Percentiles rank a stretch among this genome's conserved stretches.
These are phyloP conservation scores for Callipepla californica DNA, from an alignment of 2,113 vertebrate species.

Conservation along the genomic window DNA sequence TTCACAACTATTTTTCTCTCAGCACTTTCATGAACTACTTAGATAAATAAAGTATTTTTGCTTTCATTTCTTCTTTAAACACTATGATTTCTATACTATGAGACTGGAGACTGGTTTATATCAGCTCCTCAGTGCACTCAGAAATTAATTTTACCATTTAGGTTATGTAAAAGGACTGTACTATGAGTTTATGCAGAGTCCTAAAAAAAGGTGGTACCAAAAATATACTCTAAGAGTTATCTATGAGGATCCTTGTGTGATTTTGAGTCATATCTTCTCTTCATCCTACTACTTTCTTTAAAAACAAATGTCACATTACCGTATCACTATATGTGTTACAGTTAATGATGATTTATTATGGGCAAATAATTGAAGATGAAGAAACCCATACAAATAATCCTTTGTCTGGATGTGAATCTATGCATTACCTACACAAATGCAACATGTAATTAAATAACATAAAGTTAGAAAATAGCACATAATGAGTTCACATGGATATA, in stretches of 20 bases:
- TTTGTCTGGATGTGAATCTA: not conserved
- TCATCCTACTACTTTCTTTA: not conserved
- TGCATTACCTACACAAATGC: not conserved
- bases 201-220: not conserved
- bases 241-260: not conserved
- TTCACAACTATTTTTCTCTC: not conserved
- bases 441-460: not conserved
- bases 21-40: not conserved
- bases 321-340: not conserved
- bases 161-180: not conserved
- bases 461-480: not conserved
- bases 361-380: not conserved
- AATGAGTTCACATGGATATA: not conserved
- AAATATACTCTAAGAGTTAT: not conserved
- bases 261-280: not conserved
- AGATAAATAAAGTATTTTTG: not conserved
- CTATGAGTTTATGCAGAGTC: not conserved
- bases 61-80: not conserved
- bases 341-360: not conserved
- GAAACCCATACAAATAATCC: not conserved
- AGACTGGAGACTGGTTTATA: not conserved
- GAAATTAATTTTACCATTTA: not conserved
- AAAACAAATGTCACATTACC: not conserved
- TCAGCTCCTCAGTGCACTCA: not conserved
- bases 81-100: not conserved